Base-by-base conservation (phyloP, 2,797 vertebrate genomes). In the Sebastes iracundus region DNA sequence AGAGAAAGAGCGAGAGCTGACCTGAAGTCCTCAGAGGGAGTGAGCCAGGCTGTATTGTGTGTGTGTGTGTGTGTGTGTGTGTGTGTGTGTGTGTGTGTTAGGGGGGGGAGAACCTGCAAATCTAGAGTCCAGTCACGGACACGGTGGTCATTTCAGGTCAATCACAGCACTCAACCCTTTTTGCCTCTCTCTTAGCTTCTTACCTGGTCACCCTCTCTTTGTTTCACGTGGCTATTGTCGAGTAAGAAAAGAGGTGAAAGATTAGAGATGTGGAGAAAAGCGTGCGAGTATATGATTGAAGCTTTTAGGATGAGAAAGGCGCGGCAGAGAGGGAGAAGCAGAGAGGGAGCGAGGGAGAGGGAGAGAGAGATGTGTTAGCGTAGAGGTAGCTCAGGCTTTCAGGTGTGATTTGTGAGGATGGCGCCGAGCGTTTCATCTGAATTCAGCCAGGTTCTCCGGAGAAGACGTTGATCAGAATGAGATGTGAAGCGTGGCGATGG, bases 391-490 rank as follows among this genome's bases (percentile, higher is more conserved):
- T 9, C 32, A 42, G 73, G 80, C 84, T 84, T 87, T 93, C 88
- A 86, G 90, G 92, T 92, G 80, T 92, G 88, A 92, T 92, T 94
- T 93, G 83, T 75, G 76, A 88, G 82, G 55, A 59, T 86, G 69
- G 85, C 32, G 35, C 75, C 4, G 55, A 83, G 79, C 82, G 63
- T 92, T 93, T 90, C 86, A 91, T 93, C 86, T 88, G 87, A 90
- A 92, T 93, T 90, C 83, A 82, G 79, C 79, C 70, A 78, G 72
- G 79, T 86, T 83, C 83, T 89, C 69, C n/a, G 1, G 75, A 83
- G 85, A 82, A 91, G 90, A 89, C 92, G 90, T 91, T 92, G 92
- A 93, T 94, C 90, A 92, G 86, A 92, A 92, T 88, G 87, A 91
- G 88, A 93, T 85, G 83, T 87, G 83, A 94, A 90, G 92, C 72